A percentile compares a stretch with the other conserved stretches of the same genome.
Evolutionary conservation across 2,797 vertebrate species (phyloP).

Genomic region (Atherinosoma microstoma): DNA sequence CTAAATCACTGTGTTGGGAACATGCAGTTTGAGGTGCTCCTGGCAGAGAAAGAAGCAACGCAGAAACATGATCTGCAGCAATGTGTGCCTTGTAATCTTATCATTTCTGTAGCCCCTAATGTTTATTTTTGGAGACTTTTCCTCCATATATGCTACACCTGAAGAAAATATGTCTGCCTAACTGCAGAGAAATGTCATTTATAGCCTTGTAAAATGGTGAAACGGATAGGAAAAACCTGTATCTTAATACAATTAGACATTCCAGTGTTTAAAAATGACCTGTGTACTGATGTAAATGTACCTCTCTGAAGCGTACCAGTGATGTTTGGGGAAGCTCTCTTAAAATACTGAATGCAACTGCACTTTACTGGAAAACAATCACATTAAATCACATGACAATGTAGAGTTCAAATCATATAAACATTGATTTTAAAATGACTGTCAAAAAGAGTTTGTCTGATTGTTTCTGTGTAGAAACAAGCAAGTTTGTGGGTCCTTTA

Average conservation of each 20-base stretch:
- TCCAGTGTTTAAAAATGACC: constrained; percentile 49
- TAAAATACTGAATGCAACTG: neutral
- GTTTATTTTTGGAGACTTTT: constrained; percentile 12
- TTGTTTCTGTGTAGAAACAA: constrained; percentile 39
- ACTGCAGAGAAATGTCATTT: constrained; percentile 21
- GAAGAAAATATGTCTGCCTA: constrained; percentile 47
- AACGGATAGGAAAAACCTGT: constrained; percentile 13
- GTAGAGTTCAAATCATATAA: constrained; percentile 20
- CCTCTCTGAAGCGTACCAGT: constrained; percentile 12
- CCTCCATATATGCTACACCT: neutral
- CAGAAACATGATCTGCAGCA: constrained; percentile 31
- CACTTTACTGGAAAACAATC: neutral
- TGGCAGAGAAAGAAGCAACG: constrained; percentile 8
- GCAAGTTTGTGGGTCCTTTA: constrained; percentile 8
- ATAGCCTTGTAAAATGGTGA: constrained; percentile 13
- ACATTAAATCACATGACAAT: constrained; percentile 15
- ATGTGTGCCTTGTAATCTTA: constrained; percentile 53
- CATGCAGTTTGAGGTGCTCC: neutral
- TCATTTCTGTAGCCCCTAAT: constrained; percentile 19
- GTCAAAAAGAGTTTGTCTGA: constrained; percentile 32
- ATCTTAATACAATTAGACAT: constrained; percentile 62
- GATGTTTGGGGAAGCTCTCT: constrained; percentile 15
- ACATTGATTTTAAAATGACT: constrained; percentile 4
- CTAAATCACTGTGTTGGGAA: neutral
- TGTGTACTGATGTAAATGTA: constrained; percentile 16